Base-by-base conservation (phyloP, 2,113 vertebrate species). In the Lepus americanus region DNA sequence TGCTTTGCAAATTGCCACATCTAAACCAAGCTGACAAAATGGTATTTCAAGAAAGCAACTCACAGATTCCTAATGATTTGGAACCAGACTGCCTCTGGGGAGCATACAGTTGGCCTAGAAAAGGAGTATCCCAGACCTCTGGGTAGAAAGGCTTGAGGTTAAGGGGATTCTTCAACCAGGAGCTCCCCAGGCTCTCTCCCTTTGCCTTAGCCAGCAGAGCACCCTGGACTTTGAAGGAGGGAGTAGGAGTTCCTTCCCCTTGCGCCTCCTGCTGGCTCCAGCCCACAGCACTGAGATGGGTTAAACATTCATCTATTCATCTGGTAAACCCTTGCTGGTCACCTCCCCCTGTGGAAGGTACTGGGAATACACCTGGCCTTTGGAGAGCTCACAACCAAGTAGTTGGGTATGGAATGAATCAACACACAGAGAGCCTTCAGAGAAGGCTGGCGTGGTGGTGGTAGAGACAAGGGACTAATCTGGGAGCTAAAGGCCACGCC, bases 1-100 rank as follows among this genome's bases (percentile, higher is more conserved):
- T 94, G 85, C 95, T 92, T 96, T 95, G 78, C 95, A 97, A 97
- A 97, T 94, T 88, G 85, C 89, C 78, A 95, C 86, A 92, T 94
- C 94, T 74, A 79, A 97, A 92, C 3, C 55, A 94, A 96, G 51
- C 90, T 33, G 88, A 95, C 90, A 95, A 97, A 97, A 94, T 81
- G 59, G 78, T 94, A 95, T 90, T 95, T 94, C 82, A 90, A 74
- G 90, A 93, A 95, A 91, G 82, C 82, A 95, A 90, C 95, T 92
- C 94, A 91, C 90, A 94, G 85, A 95, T 90, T 95, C 82, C 83
- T 95, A 77, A 70, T 92, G 51, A 79, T 92, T 96, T 95, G 74
- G 33, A 95, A 96, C 85, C 70, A 90, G 76, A 90, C 79, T n/a
- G 1, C 83, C 72, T 86, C 92, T 85, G 67, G 63, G 78, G 51